A percentile compares a stretch with the other conserved stretches of the same genome.
Conservation (phyloP, 2,113 vertebrate species). For the Bujurquina vittata region DNA sequence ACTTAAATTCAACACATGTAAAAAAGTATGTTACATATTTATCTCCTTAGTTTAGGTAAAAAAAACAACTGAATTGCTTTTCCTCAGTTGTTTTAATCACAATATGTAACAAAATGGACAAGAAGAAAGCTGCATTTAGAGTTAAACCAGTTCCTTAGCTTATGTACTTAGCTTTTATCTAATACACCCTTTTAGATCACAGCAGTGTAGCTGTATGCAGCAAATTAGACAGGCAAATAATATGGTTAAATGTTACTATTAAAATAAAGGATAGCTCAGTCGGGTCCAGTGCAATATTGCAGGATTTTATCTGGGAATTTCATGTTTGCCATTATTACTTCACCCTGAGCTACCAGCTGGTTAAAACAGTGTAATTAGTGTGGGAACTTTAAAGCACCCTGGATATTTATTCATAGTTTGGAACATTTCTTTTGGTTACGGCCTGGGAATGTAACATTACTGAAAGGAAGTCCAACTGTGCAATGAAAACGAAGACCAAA, state of each 20-base stretch:
- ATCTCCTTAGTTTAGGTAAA: not conserved
- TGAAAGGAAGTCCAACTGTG: constrained; percentile 1
- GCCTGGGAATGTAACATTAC: not conserved
- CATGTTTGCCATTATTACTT: not conserved
- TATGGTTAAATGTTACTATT: not conserved
- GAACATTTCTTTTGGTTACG: not conserved
- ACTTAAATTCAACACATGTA: constrained; percentile 5
- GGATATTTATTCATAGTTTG: not conserved
- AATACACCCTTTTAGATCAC: not conserved
- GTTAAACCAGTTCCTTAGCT: not conserved
- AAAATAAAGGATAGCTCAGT: not conserved
- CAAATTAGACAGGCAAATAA: not conserved
- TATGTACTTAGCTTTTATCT: not conserved
- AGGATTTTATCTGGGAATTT: not conserved
- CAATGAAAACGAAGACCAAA: not conserved
- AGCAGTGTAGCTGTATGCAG: not conserved
- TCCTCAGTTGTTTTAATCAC: not conserved
- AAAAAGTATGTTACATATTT: not conserved
- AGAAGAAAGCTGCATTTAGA: not conserved
- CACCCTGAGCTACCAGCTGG: not conserved
- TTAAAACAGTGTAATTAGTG: constrained; percentile 23
- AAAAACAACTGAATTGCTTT: not conserved
- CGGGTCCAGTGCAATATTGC: not conserved
- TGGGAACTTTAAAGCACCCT: not conserved
- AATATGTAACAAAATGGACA: not conserved